Evolutionary conservation across 2,888 invertebrate species (phyloP).

Genomic region (Eupithecia vulgata): DNA sequence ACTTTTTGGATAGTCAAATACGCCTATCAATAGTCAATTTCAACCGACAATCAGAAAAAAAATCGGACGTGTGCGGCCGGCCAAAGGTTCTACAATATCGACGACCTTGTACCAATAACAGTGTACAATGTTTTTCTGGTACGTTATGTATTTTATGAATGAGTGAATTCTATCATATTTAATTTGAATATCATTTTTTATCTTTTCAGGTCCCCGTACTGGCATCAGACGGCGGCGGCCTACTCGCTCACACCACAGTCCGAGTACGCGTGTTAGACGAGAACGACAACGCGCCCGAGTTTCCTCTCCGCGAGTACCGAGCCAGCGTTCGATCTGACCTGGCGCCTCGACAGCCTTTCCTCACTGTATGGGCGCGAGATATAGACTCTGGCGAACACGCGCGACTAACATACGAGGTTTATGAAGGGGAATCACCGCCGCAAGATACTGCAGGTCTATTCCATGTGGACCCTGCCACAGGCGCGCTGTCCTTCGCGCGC

Average conservation of each 20-base stretch:
- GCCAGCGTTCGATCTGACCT: conserved; percentile 85
- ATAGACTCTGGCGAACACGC: conserved; percentile 88
- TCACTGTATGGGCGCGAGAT: conserved; percentile 86
- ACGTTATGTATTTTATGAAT: not conserved
- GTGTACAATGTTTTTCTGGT: no score
- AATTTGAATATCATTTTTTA: not conserved
- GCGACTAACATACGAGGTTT: conserved; percentile 89
- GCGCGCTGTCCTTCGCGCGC: conserved; percentile 87
- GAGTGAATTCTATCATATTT: not conserved
- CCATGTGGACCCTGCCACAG: conserved; percentile 89
- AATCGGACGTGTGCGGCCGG: no score
- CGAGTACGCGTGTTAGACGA: conserved; percentile 92
- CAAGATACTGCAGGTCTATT: conserved; percentile 87
- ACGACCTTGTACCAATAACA: no score
- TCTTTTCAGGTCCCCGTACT: conserved; percentile 86
- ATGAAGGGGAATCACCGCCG: conserved; percentile 85
- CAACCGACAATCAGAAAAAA: no score
- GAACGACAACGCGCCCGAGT: conserved; percentile 93
- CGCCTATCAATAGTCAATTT: no score
- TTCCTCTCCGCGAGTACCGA: conserved; percentile 90
- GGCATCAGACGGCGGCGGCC: conserved; percentile 92
- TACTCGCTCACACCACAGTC: conserved; percentile 89
- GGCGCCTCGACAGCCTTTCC: conserved; percentile 65
- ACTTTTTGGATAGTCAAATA: no score
- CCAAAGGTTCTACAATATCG: no score